These are phyloP conservation scores for Wiebesia pumilae DNA, from an alignment of 1,140 invertebrate genomes.

Conservation along the genomic window DNA sequence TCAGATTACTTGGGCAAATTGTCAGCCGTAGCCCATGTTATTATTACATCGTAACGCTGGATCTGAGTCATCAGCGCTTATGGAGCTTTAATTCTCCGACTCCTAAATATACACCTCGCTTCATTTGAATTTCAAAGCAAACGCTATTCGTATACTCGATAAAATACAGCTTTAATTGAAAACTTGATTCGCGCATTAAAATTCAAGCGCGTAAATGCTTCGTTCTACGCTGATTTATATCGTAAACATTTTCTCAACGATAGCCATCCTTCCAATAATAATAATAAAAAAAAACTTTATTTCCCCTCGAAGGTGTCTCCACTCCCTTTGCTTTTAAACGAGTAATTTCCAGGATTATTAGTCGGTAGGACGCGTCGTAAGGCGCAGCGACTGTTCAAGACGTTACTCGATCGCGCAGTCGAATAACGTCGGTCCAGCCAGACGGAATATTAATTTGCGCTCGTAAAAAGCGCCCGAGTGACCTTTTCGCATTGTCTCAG, in stretches of 20 bases:
- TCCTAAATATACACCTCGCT: slow-evolving; percentile 10
- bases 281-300: not conserved
- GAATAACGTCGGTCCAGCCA: too few relatives aligned
- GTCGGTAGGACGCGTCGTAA: too few relatives aligned
- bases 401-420: too few relatives aligned
- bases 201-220: not conserved
- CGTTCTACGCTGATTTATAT: not conserved
- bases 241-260: not conserved
- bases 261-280: not conserved
- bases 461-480: not conserved
- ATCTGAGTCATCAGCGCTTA: slow-evolving; percentile 45
- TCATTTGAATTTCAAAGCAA: slow-evolving; percentile 41
- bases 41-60: slow-evolving; percentile 21
- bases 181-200: not conserved
- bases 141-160: not conserved
- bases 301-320: not conserved
- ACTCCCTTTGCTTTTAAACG: too few relatives aligned
- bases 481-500: too few relatives aligned
- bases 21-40: slow-evolving; percentile 41
- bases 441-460: not conserved
- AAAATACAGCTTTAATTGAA: not conserved
- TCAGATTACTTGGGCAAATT: slow-evolving; percentile 1
- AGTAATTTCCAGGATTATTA: too few relatives aligned
- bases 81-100: slow-evolving; percentile 37
- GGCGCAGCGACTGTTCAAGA: too few relatives aligned